Conservation (phyloP, 2,888 invertebrate genomes). For the Ormyrus labotus region DNA sequence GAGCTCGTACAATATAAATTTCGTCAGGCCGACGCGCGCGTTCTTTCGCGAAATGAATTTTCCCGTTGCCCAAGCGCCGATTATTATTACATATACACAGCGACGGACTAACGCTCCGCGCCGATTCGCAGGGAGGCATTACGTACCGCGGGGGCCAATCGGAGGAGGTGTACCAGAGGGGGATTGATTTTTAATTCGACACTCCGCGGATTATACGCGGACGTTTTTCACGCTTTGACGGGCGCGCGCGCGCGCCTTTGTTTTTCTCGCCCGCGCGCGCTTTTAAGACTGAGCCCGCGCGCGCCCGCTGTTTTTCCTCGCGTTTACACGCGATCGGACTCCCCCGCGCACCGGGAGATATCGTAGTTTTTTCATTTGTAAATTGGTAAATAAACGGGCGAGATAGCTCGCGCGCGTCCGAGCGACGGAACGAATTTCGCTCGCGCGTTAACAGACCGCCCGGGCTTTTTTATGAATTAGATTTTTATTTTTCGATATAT, state of each 20-base stretch:
- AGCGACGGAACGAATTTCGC: not conserved
- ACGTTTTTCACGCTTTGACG: slow-evolving; percentile 3
- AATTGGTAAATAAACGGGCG: slow-evolving; percentile 8
- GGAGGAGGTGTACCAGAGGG: not conserved
- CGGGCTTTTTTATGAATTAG: not conserved
- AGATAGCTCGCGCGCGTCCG: not conserved
- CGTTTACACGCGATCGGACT: not conserved
- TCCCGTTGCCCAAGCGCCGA: slow-evolving; percentile 14
- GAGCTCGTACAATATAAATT: too few relatives aligned
- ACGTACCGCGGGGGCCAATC: not conserved
- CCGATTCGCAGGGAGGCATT: too few relatives aligned
- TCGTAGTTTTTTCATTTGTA: too few relatives aligned
- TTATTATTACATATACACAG: not conserved
- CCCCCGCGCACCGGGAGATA: too few relatives aligned
- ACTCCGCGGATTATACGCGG: not conserved
- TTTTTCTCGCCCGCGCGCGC: too few relatives aligned
- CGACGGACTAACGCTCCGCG: not conserved
- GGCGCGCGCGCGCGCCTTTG: too few relatives aligned
- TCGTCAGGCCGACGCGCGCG: not conserved
- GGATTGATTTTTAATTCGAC: slow-evolving; percentile 19
- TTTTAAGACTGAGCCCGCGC: not conserved
- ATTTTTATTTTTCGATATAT: not conserved
- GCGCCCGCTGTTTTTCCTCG: not conserved
- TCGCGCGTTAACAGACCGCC: too few relatives aligned
- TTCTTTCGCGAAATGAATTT: slow-evolving; percentile 32